Evolutionary conservation across 2,113 vertebrate genomes (phyloP).

Genomic region (Acrocephalus arundinaceus): DNA sequence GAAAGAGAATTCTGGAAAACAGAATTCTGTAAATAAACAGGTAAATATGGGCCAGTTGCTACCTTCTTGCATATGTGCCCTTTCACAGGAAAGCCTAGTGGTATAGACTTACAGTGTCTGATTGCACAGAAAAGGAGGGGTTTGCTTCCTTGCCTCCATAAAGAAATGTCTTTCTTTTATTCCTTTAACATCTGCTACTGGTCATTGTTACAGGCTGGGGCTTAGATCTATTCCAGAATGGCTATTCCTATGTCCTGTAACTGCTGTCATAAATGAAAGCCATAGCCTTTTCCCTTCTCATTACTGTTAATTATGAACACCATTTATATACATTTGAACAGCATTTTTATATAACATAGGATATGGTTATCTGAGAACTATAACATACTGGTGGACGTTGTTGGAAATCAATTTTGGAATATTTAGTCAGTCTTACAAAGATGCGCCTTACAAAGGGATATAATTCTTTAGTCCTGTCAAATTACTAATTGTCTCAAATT

Average conservation of each 20-base stretch:
- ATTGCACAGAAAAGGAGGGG: neutral
- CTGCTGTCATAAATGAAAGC: conserved; percentile 8
- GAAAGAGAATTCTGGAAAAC: neutral
- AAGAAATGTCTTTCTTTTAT: neutral
- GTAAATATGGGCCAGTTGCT: neutral
- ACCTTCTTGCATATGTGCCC: neutral
- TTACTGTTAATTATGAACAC: neutral
- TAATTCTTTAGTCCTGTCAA: neutral
- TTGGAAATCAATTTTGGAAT: neutral
- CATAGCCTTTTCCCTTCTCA: neutral
- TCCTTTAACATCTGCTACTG: conserved; percentile 21
- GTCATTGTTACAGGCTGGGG: neutral
- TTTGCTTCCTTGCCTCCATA: neutral
- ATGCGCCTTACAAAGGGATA: neutral
- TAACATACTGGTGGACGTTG: neutral
- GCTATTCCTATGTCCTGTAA: neutral
- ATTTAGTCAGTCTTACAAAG: neutral
- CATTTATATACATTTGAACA: neutral
- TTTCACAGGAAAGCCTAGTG: neutral
- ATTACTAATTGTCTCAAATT: neutral
- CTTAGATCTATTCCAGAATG: conserved; percentile 32
- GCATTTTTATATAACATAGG: neutral
- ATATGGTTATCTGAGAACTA: neutral
- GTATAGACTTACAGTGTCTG: neutral
- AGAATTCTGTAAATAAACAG: neutral